A percentile compares a stretch with the other conserved stretches of the same genome.
These are phyloP conservation scores for Acanthiza pusilla DNA, from an alignment of 2,797 vertebrate genomes.

Conservation along the genomic window DNA sequence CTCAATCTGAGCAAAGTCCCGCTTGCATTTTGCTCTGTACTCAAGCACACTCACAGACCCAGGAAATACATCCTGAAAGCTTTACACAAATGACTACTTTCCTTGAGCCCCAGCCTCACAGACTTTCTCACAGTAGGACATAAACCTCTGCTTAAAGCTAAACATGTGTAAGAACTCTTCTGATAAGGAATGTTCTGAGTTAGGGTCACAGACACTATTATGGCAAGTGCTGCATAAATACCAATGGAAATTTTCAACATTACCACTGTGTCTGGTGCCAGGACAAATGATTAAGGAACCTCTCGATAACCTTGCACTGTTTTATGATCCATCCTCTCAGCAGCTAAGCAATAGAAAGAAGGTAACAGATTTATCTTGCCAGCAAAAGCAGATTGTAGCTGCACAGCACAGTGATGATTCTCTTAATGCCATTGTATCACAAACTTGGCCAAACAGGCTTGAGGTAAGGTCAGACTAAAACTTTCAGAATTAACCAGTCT, in stretches of 20 bases:
- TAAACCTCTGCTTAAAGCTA: background rate
- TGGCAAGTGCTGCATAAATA: background rate
- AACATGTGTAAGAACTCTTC: background rate
- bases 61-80: background rate
- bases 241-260: background rate
- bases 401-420: background rate
- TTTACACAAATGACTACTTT: background rate
- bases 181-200: background rate
- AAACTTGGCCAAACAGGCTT: background rate
- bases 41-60: background rate
- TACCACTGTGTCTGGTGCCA: background rate
- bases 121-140: background rate
- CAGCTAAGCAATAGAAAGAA: background rate
- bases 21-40: background rate
- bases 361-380: background rate
- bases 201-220: background rate
- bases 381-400: background rate
- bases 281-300: conserved; percentile 21
- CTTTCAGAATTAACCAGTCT: background rate
- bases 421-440: background rate
- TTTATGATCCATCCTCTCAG: background rate
- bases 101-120: background rate
- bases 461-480: background rate
- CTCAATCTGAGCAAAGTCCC: background rate
- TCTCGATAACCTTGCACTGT: background rate